phyloP scores from a whole-genome alignment of 2,888 invertebrate genomes.

The Diploptera punctata region DNA sequence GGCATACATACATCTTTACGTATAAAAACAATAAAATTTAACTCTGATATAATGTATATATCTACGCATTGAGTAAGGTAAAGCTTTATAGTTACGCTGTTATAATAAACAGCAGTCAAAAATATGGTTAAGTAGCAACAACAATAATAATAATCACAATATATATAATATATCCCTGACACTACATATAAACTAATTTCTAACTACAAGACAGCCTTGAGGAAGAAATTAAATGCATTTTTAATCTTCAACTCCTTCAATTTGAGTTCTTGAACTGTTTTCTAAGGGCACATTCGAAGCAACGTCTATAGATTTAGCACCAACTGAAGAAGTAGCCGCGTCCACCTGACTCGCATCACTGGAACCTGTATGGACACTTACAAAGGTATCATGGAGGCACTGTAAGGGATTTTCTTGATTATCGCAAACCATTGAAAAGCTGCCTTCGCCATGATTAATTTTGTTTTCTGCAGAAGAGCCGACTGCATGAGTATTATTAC shows the following conservation, averaged over 20 bases:
- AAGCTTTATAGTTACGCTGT: too few species aligned
- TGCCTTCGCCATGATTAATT: not conserved
- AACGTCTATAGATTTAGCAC: not conserved
- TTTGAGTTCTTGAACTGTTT: not conserved
- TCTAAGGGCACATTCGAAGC: not conserved
- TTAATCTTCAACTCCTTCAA: not conserved
- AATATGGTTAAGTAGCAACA: not conserved
- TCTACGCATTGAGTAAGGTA: too few species aligned
- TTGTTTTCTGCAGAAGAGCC: not conserved
- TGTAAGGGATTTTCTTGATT: slow-evolving; percentile 11
- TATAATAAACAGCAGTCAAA: too few species aligned
- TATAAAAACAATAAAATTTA: too few species aligned
- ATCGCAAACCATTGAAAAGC: not conserved
- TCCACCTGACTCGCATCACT: not conserved
- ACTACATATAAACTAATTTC: not conserved
- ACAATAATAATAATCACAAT: not conserved
- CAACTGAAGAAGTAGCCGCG: not conserved
- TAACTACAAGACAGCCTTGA: not conserved
- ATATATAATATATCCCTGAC: not conserved
- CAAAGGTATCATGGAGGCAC: slow-evolving; percentile 20
- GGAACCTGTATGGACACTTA: not conserved
- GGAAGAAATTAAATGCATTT: not conserved
- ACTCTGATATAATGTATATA: too few species aligned
- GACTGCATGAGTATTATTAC: not conserved
- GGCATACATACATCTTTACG: too few species aligned